phyloP scores from a whole-genome alignment of 2,797 vertebrate genomes.

The Molossus molossus region DNA sequence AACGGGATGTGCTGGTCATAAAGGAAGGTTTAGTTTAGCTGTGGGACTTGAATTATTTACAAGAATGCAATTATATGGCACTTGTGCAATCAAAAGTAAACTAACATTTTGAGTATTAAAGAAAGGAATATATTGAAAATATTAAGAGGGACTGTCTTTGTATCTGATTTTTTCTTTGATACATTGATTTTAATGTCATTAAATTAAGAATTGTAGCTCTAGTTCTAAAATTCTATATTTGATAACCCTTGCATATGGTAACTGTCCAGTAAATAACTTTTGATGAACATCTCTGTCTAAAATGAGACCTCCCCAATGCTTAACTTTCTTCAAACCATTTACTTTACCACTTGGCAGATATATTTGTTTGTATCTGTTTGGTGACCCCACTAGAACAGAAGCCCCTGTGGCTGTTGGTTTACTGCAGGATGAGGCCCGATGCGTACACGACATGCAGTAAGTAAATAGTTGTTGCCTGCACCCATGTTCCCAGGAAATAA shows the following conservation, averaged over 20 bases:
- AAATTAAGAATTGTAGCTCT: not conserved
- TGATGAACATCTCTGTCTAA: not conserved
- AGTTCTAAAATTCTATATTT: not conserved
- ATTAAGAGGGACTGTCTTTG: not conserved
- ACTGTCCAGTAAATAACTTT: not conserved
- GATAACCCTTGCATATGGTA: not conserved
- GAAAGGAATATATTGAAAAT: not conserved
- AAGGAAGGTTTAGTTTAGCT: not conserved
- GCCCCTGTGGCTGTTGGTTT: not conserved
- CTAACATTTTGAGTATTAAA: not conserved
- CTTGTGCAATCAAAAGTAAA: not conserved
- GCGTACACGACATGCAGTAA: rapidly evolving
- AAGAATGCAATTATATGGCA: not conserved
- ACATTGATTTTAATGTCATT: not conserved
- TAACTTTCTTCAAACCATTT: not conserved
- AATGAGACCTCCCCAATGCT: not conserved
- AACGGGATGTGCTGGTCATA: not conserved
- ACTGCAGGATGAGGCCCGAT: no score
- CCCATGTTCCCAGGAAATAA: not conserved
- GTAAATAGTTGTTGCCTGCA: not conserved
- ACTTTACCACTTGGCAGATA: not conserved
- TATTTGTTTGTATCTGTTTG: not conserved
- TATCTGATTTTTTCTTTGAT: not conserved
- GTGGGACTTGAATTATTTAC: not conserved
- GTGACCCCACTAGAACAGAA: not conserved